A percentile compares a stretch with the other conserved stretches of the same genome.
These are phyloP conservation scores for Phragmatobia fuliginosa DNA, from an alignment of 2,888 invertebrate genomes.

Conservation along the genomic window DNA sequence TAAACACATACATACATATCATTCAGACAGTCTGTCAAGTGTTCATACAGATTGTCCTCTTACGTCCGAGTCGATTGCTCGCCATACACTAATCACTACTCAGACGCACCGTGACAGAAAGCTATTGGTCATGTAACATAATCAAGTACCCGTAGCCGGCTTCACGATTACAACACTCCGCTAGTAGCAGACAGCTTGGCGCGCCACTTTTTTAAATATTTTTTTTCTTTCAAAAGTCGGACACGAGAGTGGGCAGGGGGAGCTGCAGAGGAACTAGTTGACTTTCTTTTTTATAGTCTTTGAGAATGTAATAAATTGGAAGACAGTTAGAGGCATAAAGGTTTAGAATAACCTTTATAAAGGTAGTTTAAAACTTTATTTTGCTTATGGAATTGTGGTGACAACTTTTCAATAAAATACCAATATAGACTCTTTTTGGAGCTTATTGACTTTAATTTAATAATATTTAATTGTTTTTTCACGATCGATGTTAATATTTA, in stretches of 20 bases:
- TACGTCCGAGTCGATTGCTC: constrained; percentile 53
- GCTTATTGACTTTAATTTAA: background rate
- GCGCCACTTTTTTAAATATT: constrained; percentile 78
- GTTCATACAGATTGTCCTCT: constrained; percentile 21
- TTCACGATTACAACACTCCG: constrained; percentile 64
- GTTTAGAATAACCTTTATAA: constrained; percentile 47
- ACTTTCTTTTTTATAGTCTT: constrained; percentile 83
- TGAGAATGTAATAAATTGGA: constrained; percentile 71
- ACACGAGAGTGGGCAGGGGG: constrained; percentile 65
- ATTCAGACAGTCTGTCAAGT: constrained; percentile 11
- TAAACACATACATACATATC: constrained; percentile 7
- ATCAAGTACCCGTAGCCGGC: constrained; percentile 58
- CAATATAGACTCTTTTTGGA: background rate
- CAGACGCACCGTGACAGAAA: constrained; percentile 35
- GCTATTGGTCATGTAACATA: constrained; percentile 55
- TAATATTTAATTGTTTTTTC: background rate
- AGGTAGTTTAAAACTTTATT: background rate
- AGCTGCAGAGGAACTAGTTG: constrained; percentile 69
- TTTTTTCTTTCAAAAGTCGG: constrained; percentile 74
- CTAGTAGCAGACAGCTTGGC: constrained; percentile 82
- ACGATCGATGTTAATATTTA: background rate
- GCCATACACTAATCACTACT: constrained; percentile 34
- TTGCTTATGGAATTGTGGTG: background rate
- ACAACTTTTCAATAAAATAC: constrained; percentile 4
- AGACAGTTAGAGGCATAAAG: constrained; percentile 58